Percentiles rank a stretch among this genome's conserved stretches.
phyloP scores from a whole-genome alignment of 2,888 invertebrate species.

The Dorcus hopei region DNA sequence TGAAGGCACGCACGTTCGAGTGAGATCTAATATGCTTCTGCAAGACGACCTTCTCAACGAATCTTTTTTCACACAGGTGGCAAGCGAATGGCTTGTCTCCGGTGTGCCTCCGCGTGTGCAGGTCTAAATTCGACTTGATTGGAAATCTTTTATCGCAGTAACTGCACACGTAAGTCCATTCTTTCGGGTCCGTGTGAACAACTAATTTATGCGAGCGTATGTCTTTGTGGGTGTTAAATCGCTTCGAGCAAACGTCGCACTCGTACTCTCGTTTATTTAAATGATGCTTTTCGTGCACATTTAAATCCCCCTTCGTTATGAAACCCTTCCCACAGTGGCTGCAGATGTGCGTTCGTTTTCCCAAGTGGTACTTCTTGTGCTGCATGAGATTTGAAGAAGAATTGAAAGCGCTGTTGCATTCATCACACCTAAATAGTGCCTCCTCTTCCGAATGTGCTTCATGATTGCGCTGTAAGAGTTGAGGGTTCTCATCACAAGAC shows the following conservation, averaged over 20 bases:
- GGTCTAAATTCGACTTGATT: constrained; percentile 23
- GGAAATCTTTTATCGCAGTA: constrained; percentile 27
- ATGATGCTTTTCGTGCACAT: constrained; percentile 36
- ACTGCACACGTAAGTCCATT: constrained; percentile 31
- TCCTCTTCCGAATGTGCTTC: no score
- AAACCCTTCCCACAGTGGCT: constrained; percentile 47
- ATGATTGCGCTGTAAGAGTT: constrained; percentile 25
- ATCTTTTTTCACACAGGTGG: constrained; percentile 27
- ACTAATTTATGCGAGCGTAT: constrained; percentile 37
- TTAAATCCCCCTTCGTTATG: constrained; percentile 37
- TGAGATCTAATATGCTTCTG: constrained; percentile 26
- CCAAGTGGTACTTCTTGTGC: constrained; percentile 36
- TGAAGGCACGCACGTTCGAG: constrained; percentile 24
- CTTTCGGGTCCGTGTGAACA: constrained; percentile 37
- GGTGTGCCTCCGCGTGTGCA: constrained; percentile 26
- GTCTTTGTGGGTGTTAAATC: constrained; percentile 38
- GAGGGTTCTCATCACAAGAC: no score
- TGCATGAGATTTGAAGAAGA: constrained; percentile 36
- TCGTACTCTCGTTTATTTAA: constrained; percentile 34
- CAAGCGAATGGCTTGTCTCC: constrained; percentile 27
- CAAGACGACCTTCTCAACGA: constrained; percentile 26
- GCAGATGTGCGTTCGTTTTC: constrained; percentile 34
- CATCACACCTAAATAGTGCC: constrained; percentile 23
- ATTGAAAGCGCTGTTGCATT: constrained; percentile 33
- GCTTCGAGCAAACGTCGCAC: constrained; percentile 36